Base-by-base conservation (phyloP, 2,888 invertebrate genomes). In the Brachycybe producta region DNA sequence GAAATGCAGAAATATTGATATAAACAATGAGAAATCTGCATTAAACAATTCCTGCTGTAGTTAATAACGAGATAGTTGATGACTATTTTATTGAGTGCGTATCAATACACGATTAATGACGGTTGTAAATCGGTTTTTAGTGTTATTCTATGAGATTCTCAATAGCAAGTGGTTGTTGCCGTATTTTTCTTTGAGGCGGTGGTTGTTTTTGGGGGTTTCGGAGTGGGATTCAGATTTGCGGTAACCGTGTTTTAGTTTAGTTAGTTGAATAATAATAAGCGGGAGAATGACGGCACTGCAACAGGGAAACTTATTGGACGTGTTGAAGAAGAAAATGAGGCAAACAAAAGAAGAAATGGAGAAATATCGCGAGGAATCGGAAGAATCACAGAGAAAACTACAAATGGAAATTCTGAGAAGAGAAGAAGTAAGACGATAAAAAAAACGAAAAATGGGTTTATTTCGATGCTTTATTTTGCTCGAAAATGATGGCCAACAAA, bases 271-370 rank as follows among this genome's bases (percentile, higher is more conserved):
- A 13, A 23, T 13, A 7, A 38, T 26, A 36, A 15, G 5, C 7
- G 27, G 5, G 30, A 55, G 54, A 30, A 59, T 59, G 60, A 56
- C 61, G 21, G 54, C 55, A 27, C 52, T 56, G 26, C 60, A 83
- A 71, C 88, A 90, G 76, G 88, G 88, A 68, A 84, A 86, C 66
- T 82, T 95, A 64, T 76, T 97, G 71, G 92, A 94, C 74, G 90
- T 92, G 67, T 79, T 97, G 66, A 97, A 97, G 80, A 92, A 94
- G 80, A 98, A 97, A 81, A 97, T 97, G 95, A 80, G 91, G 63
- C 90, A 91, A 73, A 88, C 94, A 64, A 92, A 94, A 75, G 92
- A 94, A 72, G 97, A 97, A 77, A 87, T 94, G 82, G 97, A 97
- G 72, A 84, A 87, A 73, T 90, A 88, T 75, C 92, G 88, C 75